phyloP scores from a whole-genome alignment of 2,113 vertebrate species.

The Xenus cinereus region DNA sequence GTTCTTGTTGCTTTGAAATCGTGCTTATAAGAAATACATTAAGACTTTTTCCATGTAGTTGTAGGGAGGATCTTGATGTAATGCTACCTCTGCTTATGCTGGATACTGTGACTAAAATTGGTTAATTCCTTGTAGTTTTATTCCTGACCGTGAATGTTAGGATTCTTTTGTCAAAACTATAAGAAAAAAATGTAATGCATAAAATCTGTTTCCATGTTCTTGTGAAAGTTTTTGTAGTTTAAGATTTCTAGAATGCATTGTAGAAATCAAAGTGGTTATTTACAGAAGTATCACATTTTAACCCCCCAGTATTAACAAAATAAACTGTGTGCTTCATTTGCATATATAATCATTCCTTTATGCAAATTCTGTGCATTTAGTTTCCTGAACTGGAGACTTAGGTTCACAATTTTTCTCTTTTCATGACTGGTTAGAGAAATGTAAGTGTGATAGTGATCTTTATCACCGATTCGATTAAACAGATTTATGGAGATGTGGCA shows the following conservation, averaged over 20 bases:
- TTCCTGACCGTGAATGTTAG: constrained; percentile 24
- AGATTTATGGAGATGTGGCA: not conserved
- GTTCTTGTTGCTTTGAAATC: not conserved
- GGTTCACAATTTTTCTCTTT: not conserved
- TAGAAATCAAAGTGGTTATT: not conserved
- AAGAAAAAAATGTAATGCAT: constrained; percentile 43
- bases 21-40: not conserved
- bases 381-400: not conserved
- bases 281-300: not conserved
- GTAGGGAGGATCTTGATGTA: not conserved
- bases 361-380: not conserved
- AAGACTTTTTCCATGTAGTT: constrained; percentile 17
- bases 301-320: not conserved
- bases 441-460: not conserved
- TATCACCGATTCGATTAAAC: not conserved
- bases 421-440: not conserved
- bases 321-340: not conserved
- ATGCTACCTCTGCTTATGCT: constrained; percentile 43
- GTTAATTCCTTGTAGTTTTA: constrained; percentile 45
- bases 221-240: constrained; percentile 33
- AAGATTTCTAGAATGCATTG: constrained; percentile 39
- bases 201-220: constrained; percentile 54
- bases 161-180: constrained; percentile 1
- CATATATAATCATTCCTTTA: not conserved
- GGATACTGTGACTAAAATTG: not conserved